Base-by-base conservation (phyloP, 92 coral and sea anemone genomes). In the Phymanthus crucifer region DNA sequence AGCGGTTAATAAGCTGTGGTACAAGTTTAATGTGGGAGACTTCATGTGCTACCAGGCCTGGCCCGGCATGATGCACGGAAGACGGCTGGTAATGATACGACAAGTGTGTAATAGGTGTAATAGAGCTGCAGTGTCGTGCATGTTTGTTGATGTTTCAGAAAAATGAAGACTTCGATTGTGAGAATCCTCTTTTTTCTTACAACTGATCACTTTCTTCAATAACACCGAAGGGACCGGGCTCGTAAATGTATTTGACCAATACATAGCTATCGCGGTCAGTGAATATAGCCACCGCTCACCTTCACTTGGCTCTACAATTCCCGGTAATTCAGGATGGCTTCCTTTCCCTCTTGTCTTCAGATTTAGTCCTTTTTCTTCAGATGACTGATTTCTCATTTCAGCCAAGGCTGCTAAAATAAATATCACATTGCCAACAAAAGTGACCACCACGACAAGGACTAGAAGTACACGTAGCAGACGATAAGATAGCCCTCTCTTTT, bases 391-490 rank as follows among this genome's bases (percentile, higher is more conserved):
- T 38, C 64, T 78, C 81, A 88, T 69, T 65, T 78, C 75, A n/a
- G 79, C 50, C 24, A 80, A 5, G 40, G 82, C 78, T 50, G 81
- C 86, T 78, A 85, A 10, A 64, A 89, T 77, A 67, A 89, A 89
- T 21, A 85, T 12, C 0, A 85, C 57, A 66, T 89, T 89, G 36
- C 80, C 92, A 6, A 89, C 24, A 40, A 85, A 85, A 3, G 92
- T 81, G 19, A 85, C 21, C 17, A 66, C 27, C 26, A 89, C 86
- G 1, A 77, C 92, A 26, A 47, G 26, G 7, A 84, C 58, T 17
- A 87, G 66, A 21, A 87, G 72, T 58, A 50, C 81, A 77, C 81
- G 81, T 77, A 77, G 69, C 72, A 77, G 45, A 2, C 81, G 81
- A 40, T 77, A 77, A 13, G 72, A 6, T 1, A 61, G 81, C 18